phyloP scores from a whole-genome alignment of 1,140 invertebrate genomes.

The Matsumurasca onukii region DNA sequence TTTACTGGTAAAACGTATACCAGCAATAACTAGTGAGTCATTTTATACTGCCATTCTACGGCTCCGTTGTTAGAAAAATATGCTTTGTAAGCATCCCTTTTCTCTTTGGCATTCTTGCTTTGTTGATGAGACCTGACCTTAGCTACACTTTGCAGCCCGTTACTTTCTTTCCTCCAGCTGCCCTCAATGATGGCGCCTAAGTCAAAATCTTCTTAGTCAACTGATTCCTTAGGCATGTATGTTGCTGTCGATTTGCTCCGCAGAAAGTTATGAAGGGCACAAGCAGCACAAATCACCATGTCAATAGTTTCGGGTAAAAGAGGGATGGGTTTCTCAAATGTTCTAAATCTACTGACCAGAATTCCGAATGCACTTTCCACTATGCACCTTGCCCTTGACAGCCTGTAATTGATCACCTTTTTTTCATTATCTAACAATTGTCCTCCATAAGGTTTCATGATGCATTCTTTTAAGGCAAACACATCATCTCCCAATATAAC shows the following conservation, averaged over 20 bases:
- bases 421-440: too few species aligned
- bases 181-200: too few species aligned
- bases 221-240: not conserved
- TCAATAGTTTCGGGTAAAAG: constrained; percentile 12
- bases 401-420: too few species aligned
- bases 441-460: constrained; percentile 22
- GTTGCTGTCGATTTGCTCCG: not conserved
- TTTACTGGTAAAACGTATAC: not conserved
- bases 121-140: not conserved
- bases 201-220: too few species aligned
- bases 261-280: constrained; percentile 21
- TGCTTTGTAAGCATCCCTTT: not conserved
- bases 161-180: too few species aligned
- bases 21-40: not conserved
- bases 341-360: constrained; percentile 18
- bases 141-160: not conserved
- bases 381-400: too few species aligned
- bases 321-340: constrained; percentile 18
- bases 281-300: constrained; percentile 16
- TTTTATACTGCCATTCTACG: not conserved
- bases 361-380: not conserved
- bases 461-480: constrained; percentile 25
- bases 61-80: too few species aligned
- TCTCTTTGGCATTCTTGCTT: not conserved
- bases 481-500: constrained; percentile 31